Percentiles rank a stretch among this genome's conserved stretches.
These are phyloP conservation scores for Psittacula derbiana DNA, from an alignment of 2,797 vertebrate genomes.

Conservation along the genomic window DNA sequence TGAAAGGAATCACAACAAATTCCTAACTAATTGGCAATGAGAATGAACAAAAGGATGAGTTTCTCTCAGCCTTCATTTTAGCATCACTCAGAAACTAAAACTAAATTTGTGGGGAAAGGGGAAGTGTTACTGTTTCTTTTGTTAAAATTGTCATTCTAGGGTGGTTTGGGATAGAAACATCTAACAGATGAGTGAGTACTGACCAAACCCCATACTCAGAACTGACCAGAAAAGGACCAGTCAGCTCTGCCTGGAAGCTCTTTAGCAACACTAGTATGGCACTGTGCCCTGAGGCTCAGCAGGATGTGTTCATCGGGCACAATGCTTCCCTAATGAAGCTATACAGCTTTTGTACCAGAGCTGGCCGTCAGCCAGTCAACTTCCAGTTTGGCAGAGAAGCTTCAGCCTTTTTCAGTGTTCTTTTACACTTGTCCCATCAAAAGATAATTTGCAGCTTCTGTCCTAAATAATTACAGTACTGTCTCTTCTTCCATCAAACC, in stretches of 20 bases:
- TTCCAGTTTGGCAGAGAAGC: background rate
- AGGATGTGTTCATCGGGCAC: background rate
- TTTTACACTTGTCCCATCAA: background rate
- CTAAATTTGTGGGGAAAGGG: background rate
- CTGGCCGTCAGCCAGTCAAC: background rate
- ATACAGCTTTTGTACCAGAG: background rate
- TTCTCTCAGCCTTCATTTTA: background rate
- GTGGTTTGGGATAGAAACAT: background rate
- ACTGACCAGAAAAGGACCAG: background rate
- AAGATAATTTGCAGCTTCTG: background rate
- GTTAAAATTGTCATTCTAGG: background rate
- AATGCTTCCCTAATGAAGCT: background rate
- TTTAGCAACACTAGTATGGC: background rate
- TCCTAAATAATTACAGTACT: background rate
- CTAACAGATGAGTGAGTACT: fast-evolving
- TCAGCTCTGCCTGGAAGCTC: background rate
- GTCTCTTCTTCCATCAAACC: background rate
- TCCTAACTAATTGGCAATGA: background rate
- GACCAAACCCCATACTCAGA: background rate
- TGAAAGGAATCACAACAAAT: background rate
- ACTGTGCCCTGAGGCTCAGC: background rate
- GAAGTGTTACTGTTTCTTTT: background rate
- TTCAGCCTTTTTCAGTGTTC: background rate
- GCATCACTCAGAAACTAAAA: background rate
- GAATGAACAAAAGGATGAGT: background rate